A percentile compares a stretch with the other conserved stretches of the same genome.
phyloP scores from a whole-genome alignment of 2,797 vertebrate genomes.

The Aplochiton taeniatus region DNA sequence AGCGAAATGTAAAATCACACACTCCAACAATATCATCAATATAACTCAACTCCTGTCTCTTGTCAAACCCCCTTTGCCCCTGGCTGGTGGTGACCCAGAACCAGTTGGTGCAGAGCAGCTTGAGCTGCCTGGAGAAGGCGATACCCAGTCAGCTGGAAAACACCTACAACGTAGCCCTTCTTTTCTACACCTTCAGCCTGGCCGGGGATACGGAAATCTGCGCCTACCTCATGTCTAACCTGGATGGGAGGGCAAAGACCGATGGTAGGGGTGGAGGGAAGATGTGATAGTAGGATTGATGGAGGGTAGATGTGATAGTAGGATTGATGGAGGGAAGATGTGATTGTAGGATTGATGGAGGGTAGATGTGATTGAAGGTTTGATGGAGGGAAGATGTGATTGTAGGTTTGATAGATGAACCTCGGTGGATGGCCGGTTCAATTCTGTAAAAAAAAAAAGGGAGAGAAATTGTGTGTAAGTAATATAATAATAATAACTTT shows the following conservation, averaged over 20 bases:
- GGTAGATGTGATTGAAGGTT: background rate
- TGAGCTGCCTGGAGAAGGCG: constrained; percentile 65
- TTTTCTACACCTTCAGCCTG: constrained; percentile 79
- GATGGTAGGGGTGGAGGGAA: too few species aligned
- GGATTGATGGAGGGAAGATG: background rate
- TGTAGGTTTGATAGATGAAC: background rate
- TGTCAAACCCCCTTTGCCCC: too few species aligned
- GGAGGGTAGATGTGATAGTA: background rate
- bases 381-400: background rate
- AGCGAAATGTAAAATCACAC: too few species aligned
- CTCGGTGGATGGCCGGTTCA: too few species aligned
- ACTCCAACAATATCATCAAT: too few species aligned
- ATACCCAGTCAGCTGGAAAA: constrained; percentile 41
- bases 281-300: background rate
- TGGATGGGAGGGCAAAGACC: constrained; percentile 43
- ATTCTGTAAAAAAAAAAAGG: too few species aligned
- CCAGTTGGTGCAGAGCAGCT: constrained; percentile 48
- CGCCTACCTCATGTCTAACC: constrained; percentile 53
- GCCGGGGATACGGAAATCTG: constrained; percentile 63
- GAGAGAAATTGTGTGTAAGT: too few species aligned
- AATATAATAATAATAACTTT: too few species aligned
- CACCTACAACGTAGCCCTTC: constrained; percentile 72
- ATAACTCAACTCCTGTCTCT: too few species aligned
- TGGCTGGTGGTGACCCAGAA: constrained; percentile 50
- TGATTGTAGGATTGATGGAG: too few species aligned